Conservation (phyloP, 2,113 vertebrate genomes). For the Furnarius figulus region DNA sequence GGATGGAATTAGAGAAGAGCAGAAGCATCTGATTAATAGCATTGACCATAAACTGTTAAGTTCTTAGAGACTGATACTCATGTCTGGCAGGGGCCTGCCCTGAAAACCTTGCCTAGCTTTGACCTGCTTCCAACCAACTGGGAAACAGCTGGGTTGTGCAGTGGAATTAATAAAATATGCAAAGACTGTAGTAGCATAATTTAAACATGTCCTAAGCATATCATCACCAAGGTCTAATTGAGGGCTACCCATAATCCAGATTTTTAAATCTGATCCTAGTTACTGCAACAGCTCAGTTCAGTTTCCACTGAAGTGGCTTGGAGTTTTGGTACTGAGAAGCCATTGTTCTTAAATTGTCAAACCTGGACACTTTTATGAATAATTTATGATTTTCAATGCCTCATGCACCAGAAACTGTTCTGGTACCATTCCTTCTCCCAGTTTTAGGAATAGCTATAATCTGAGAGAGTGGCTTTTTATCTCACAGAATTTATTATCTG, state of each 20-base stretch:
- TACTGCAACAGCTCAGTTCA: background rate
- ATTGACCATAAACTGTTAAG: background rate
- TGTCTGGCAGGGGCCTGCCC: background rate
- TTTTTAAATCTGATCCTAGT: background rate
- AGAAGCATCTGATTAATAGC: background rate
- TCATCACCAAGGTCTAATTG: background rate
- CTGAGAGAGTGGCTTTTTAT: background rate
- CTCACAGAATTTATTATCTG: background rate
- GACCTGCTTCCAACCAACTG: background rate
- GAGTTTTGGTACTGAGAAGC: background rate
- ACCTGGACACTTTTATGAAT: background rate
- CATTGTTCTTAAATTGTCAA: background rate
- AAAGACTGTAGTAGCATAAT: background rate
- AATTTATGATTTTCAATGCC: background rate
- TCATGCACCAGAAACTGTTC: background rate
- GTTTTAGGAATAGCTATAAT: background rate
- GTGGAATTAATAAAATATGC: conserved; percentile 11
- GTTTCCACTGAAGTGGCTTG: background rate
- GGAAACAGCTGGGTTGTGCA: background rate
- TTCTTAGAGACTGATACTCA: background rate
- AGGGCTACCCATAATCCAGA: background rate
- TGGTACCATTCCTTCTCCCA: background rate
- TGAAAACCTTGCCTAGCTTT: background rate
- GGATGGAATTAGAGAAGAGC: background rate
- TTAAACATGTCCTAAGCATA: background rate